Percentiles rank a stretch among this genome's conserved stretches.
phyloP scores from a whole-genome alignment of 2,888 invertebrate species.

The Notodromas monacha region DNA sequence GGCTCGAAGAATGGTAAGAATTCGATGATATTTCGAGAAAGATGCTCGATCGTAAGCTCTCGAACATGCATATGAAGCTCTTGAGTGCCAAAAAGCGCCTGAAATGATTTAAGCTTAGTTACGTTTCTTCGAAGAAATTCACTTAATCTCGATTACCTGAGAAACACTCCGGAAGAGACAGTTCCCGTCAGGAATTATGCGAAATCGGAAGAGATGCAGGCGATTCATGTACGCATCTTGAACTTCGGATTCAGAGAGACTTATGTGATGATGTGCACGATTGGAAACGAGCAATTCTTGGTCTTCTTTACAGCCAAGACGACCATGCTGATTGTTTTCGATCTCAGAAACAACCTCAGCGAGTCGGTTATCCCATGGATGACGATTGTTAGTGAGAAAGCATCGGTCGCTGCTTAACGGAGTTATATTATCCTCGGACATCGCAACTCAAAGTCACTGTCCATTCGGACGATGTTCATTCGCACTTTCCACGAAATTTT shows the following conservation, averaged over 20 bases:
- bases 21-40: constrained; percentile 1
- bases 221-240: constrained; percentile 1
- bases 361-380: constrained; percentile 1
- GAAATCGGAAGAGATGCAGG: not conserved
- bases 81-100: constrained; percentile 1
- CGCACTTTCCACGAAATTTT: too few relatives aligned
- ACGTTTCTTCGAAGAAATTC: too few relatives aligned
- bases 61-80: not conserved
- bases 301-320: not conserved
- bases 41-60: not conserved
- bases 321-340: not conserved
- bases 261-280: not conserved
- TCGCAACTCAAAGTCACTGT: too few relatives aligned
- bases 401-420: not conserved
- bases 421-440: not conserved
- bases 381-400: not conserved
- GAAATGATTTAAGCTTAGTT: too few relatives aligned
- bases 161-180: not conserved
- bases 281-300: not conserved
- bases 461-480: too few relatives aligned
- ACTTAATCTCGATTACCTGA: too few relatives aligned
- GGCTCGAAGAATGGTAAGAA: not conserved
- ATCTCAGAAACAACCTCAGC: not conserved
- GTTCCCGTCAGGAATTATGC: not conserved
- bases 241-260: not conserved